Evolutionary conservation across 2,888 invertebrate genomes (phyloP), one percentile per base, ranked within the genome.

Genomic region (Reticulitermes lucifugus): DNA sequence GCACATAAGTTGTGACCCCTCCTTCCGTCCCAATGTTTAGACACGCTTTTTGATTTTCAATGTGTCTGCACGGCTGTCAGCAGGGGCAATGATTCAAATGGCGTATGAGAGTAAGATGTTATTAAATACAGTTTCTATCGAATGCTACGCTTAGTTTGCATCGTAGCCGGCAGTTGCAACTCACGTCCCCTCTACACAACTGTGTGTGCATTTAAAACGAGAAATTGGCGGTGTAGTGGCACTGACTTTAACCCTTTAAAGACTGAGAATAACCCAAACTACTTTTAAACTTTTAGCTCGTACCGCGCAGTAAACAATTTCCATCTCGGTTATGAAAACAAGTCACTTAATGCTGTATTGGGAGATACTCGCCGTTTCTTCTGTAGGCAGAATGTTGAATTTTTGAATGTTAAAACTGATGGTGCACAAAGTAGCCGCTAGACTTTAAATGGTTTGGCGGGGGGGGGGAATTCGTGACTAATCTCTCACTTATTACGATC

Each of bases 1-100:
- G 65, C 65, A 65, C 65, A 25, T 25, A 65, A 25, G 65, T 12
- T n/a, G 65, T 12, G 25, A n/a, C n/a, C 65, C 51, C 77, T 41
- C 35, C 73, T 7, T 21, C 46, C 46, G 6, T 6, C 21, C 35
- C 35, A 46, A 81, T 65, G 70, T 81, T 81, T 81, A 81, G 81
- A 59, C 81, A 81, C 81, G 81, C 81, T 81, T 43, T 81, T 65
- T 81, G 81, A 70, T 70, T 81, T 81, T 81, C 81, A 81, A 81
- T 81, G 70, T 35, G 25, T 55, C 79, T 55, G 79, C 79, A 51
- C 25, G 79, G 25, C 77, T 79, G 79, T 79, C 79, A 79, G 46
- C 51, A 55, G 79, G 77, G 29, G 29, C 18, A 55, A 6, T 51
- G 79, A 79, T 25, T 79, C 51, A 79, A 51, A 25, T 79, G 10